Evolutionary conservation across 2,113 vertebrate species (phyloP).

Genomic region (Irena cyanogastra): DNA sequence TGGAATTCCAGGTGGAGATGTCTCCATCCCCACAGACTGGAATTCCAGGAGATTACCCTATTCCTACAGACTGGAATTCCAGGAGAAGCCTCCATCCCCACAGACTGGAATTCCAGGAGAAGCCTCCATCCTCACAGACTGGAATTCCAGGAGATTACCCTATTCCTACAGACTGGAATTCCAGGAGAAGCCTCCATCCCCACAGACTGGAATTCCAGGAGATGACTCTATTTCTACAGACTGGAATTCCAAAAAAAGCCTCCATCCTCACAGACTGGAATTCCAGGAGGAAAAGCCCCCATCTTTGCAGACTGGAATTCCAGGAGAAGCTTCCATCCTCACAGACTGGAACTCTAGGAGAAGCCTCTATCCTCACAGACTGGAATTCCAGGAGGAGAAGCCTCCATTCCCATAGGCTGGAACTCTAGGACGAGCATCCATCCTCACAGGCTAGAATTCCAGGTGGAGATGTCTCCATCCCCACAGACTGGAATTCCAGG

Average conservation of each 20-base stretch:
- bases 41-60: neutral
- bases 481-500: neutral
- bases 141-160: neutral
- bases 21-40: neutral
- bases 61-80: neutral
- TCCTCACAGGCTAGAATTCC: neutral
- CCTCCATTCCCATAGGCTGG: neutral
- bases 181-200: neutral
- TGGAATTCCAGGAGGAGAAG: neutral
- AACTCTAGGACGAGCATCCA: neutral
- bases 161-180: neutral
- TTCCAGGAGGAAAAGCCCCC: neutral
- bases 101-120: neutral
- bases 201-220: neutral
- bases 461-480: neutral
- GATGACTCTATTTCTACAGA: neutral
- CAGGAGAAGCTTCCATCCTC: neutral
- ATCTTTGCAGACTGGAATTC: neutral
- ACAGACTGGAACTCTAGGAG: neutral
- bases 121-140: neutral
- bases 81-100: neutral
- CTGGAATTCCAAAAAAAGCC: neutral
- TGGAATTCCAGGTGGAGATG: neutral
- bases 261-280: neutral
- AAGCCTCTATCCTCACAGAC: neutral